Evolutionary conservation across 2,797 vertebrate genomes (phyloP).

Genomic region (Telmatherina bonti): DNA sequence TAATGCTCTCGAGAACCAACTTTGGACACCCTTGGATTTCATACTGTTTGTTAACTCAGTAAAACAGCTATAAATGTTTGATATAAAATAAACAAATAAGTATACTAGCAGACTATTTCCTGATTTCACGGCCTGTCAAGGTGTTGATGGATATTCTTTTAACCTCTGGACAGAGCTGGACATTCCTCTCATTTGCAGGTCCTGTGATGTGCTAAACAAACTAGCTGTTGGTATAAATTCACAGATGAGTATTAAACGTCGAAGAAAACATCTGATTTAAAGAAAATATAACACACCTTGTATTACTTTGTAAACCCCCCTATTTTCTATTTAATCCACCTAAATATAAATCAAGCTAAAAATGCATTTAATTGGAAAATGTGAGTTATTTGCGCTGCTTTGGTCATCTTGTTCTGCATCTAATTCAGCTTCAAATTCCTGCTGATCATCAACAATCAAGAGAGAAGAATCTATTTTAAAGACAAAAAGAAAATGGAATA

Average conservation of each 20-base stretch:
- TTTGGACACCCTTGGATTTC: no score
- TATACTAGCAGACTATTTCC: neutral
- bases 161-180: neutral
- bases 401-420: neutral
- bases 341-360: neutral
- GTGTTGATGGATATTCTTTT: neutral
- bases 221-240: no score
- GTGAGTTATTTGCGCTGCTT: neutral
- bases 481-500: neutral
- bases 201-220: neutral
- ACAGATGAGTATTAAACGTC: no score
- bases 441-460: neutral
- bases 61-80: no score
- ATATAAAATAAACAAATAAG: no score
- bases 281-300: neutral
- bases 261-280: no score
- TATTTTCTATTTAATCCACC: neutral
- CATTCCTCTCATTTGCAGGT: neutral
- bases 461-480: neutral
- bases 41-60: neutral
- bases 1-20: no score
- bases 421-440: neutral
- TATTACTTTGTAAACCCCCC: neutral
- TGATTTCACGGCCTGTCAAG: neutral
- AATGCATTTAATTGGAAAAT: no score